Percentiles rank a stretch among this genome's conserved stretches.
Evolutionary conservation across 23 tunicate species (phyloP).

Genomic region (Diplosoma virens): DNA sequence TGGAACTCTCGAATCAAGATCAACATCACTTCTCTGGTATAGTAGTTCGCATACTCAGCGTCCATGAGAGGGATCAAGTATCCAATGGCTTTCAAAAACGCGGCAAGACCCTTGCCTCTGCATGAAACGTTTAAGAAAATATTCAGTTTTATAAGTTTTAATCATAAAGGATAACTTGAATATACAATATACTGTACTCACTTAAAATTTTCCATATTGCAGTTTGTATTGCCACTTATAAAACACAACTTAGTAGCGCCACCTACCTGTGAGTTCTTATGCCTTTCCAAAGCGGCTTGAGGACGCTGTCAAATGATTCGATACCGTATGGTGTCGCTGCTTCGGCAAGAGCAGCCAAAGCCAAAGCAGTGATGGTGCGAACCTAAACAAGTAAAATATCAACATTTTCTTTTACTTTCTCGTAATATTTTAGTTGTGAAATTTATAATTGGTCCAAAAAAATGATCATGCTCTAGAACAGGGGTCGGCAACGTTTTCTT

Average conservation of each 20-base stretch:
- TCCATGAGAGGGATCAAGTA: conserved; percentile 98
- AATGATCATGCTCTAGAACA: no score
- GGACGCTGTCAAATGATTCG: conserved; percentile 93
- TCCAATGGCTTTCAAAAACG: conserved; percentile 98
- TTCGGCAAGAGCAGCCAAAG: conserved; percentile 98
- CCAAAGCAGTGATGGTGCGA: conserved; percentile 97
- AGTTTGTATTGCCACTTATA: no score
- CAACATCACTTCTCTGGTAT: conserved; percentile 99
- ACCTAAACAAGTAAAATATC: conserved; percentile 43
- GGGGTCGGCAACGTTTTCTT: no score
- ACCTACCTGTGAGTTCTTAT: conserved; percentile 93
- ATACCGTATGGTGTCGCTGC: conserved; percentile 99
- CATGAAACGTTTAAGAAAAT: not conserved
- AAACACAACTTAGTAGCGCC: not conserved
- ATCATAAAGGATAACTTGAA: no score
- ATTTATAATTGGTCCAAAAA: no score
- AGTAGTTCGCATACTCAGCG: conserved; percentile 99
- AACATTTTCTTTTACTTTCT: no score
- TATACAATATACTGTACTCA: no score
- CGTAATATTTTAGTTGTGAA: no score
- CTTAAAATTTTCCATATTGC: no score
- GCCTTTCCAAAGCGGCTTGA: conserved; percentile 99
- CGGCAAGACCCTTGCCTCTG: conserved; percentile 97
- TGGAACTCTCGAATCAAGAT: conserved; percentile 98
- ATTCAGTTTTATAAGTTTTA: not conserved